phyloP scores from a whole-genome alignment of 2,888 invertebrate species.

The Syrphus vitripennis region DNA sequence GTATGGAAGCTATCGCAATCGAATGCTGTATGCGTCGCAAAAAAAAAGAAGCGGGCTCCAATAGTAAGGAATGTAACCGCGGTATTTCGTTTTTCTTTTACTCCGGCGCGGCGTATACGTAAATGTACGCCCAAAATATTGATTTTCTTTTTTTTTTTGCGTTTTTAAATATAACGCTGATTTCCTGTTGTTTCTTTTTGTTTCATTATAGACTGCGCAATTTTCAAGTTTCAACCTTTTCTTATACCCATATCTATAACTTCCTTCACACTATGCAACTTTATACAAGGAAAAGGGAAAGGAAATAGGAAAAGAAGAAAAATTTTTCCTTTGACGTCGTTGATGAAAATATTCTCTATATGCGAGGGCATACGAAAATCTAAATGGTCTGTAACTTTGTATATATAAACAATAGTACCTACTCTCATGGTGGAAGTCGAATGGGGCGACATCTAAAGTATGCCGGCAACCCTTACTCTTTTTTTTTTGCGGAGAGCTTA shows the following conservation, averaged over 20 bases:
- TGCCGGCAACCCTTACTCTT: too few species aligned
- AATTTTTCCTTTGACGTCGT: not conserved
- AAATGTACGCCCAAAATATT: constrained; percentile 58
- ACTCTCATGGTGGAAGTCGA: too few species aligned
- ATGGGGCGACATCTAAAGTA: too few species aligned
- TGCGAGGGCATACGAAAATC: not conserved
- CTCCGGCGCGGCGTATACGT: not conserved
- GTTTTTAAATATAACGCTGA: not conserved
- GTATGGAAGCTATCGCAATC: not conserved
- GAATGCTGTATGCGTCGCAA: not conserved
- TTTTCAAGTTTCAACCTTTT: constrained; percentile 12
- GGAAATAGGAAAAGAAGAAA: not conserved
- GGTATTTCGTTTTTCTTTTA: not conserved
- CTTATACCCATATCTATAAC: not conserved
- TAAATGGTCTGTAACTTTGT: constrained; percentile 12
- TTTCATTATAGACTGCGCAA: constrained; percentile 10
- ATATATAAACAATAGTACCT: too few species aligned
- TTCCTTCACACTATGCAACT: not conserved
- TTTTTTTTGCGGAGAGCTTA: too few species aligned
- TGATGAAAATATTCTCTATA: not conserved
- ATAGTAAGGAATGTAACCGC: constrained; percentile 28
- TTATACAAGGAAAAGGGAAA: not conserved
- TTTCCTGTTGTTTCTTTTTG: not conserved
- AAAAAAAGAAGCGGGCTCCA: not conserved
- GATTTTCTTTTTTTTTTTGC: constrained; percentile 25